Conservation (phyloP, 2,113 vertebrate genomes). For the Osmerus eperlanus region DNA sequence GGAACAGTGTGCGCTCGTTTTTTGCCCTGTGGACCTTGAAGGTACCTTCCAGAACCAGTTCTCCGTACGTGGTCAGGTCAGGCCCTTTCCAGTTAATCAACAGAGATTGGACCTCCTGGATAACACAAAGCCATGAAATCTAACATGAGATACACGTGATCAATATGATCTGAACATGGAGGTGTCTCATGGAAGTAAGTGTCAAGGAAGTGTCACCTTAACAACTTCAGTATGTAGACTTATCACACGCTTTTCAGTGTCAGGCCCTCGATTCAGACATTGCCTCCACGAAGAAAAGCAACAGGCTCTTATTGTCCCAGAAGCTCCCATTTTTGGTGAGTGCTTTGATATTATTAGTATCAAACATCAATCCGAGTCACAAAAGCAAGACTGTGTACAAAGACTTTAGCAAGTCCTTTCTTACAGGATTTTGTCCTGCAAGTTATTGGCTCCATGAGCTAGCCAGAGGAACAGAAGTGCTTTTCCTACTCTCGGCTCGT, state of each 20-base stretch:
- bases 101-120: slow-evolving; percentile 89
- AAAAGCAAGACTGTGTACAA: neutral
- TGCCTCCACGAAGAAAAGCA: no score
- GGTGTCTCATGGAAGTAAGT: no score
- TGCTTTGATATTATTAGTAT: no score
- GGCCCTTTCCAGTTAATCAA: slow-evolving; percentile 91
- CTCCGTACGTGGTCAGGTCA: slow-evolving; percentile 89
- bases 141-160: no score
- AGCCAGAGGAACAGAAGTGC: neutral
- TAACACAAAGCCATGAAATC: neutral
- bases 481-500: neutral
- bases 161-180: no score
- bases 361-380: no score
- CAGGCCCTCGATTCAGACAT: no score
- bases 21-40: slow-evolving; percentile 85
- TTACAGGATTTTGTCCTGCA: neutral
- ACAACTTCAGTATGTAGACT: no score
- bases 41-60: slow-evolving; percentile 89
- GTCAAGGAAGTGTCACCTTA: no score
- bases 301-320: no score
- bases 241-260: no score
- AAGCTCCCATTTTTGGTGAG: no score
- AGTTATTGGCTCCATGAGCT: neutral
- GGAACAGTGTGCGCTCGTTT: slow-evolving; percentile 86
- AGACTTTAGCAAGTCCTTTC: neutral